Percentiles rank a stretch among this genome's conserved stretches.
These are phyloP conservation scores for Cylindroiulus punctatus DNA, from an alignment of 2,888 invertebrate genomes.

Conservation along the genomic window DNA sequence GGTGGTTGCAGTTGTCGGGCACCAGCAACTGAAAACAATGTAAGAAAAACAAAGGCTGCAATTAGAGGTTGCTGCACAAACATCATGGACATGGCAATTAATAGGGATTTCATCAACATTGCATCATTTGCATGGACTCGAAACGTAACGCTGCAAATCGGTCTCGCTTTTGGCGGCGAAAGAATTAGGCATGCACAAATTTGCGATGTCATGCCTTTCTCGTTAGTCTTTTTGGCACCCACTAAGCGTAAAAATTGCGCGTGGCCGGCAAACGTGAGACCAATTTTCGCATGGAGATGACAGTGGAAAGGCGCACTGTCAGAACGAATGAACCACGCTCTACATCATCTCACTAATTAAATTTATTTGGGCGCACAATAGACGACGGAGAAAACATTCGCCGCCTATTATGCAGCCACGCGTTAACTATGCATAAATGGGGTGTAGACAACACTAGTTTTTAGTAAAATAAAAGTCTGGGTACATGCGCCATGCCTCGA, in stretches of 20 bases:
- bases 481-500: too few species aligned
- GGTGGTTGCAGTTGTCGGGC: conserved; percentile 62
- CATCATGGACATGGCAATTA: too few species aligned
- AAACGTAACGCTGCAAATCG: background rate
- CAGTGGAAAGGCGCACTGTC: conserved; percentile 21
- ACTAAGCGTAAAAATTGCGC: conserved; percentile 24
- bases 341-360: conserved; percentile 48
- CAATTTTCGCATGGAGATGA: conserved; percentile 39
- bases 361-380: conserved; percentile 34
- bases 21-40: conserved; percentile 63
- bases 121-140: background rate
- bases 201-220: conserved; percentile 24
- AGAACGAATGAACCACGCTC: conserved; percentile 21
- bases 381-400: conserved; percentile 25
- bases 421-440: conserved; percentile 26
- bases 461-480: too few species aligned
- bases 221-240: conserved; percentile 32
- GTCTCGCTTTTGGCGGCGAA: background rate
- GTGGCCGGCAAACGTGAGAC: conserved; percentile 37
- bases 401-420: conserved; percentile 32
- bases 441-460: background rate
- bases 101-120: background rate
- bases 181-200: too few species aligned
- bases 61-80: too few species aligned
- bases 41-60: background rate